Evolutionary conservation across 2,797 vertebrate genomes (phyloP).

Genomic region (Sebastes umbrosus): DNA sequence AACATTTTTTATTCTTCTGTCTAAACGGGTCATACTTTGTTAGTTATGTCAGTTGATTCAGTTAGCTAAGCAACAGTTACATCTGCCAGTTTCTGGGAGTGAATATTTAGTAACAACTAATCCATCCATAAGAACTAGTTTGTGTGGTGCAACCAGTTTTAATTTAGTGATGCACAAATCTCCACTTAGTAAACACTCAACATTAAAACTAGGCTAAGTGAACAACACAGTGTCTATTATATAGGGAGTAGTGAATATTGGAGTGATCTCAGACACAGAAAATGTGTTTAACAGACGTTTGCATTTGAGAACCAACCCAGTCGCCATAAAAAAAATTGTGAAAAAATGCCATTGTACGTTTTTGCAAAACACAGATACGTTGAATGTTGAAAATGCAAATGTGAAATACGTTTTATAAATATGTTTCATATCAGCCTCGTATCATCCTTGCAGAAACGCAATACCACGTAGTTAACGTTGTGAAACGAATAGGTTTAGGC

Average conservation of each 20-base stretch:
- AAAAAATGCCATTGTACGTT: not conserved
- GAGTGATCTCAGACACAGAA: not conserved
- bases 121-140: no score
- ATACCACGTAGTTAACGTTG: no score
- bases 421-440: no score
- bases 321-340: not conserved
- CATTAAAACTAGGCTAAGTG: not conserved
- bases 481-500: no score
- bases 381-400: not conserved
- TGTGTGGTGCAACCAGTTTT: not conserved
- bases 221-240: not conserved
- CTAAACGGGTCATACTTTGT: not conserved
- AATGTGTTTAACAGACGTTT: not conserved
- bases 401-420: no score
- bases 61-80: no score
- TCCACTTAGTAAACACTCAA: not conserved
- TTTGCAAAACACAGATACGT: not conserved
- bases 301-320: not conserved
- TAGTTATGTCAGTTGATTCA: not conserved
- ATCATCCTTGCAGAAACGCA: no score
- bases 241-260: not conserved
- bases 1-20: rapidly evolving
- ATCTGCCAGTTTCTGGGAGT: no score
- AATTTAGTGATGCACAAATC: not conserved
- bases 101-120: no score